Evolutionary conservation across 2,888 invertebrate species (phyloP).

Genomic region (Eristalinus aeneus): DNA sequence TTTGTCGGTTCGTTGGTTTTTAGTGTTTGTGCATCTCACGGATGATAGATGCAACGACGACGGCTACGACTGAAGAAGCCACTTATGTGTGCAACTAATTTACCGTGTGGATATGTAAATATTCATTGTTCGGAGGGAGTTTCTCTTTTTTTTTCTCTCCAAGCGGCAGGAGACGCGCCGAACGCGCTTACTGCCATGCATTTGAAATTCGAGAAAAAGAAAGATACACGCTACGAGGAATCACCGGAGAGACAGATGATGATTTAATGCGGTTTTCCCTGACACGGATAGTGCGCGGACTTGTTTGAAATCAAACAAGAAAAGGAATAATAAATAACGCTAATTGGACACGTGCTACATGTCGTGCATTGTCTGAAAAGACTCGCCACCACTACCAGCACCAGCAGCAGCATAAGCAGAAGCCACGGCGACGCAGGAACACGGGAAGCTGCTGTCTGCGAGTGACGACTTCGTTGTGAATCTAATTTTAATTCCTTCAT

Average conservation of each 20-base stretch:
- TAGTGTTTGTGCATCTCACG: not conserved
- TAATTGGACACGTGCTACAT: conserved; percentile 12
- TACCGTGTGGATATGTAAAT: conserved; percentile 69
- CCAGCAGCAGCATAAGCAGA: not conserved
- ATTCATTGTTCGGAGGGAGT: conserved; percentile 47
- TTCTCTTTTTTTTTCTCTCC: conserved; percentile 51
- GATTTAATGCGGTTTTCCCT: not conserved
- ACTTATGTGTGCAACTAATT: conserved; percentile 56
- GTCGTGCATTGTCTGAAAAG: not conserved
- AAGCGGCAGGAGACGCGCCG: not conserved
- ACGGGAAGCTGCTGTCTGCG: not conserved
- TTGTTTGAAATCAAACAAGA: not conserved
- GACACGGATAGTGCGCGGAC: not conserved
- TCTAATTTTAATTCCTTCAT: not conserved
- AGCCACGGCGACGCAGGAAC: too few species aligned
- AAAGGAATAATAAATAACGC: not conserved
- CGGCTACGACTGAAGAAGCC: not conserved
- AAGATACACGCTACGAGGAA: not conserved
- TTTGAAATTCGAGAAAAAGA: not conserved
- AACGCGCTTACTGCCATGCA: not conserved
- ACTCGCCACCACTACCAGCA: not conserved
- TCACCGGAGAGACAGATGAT: not conserved
- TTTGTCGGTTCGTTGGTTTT: not conserved
- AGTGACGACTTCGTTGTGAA: not conserved
- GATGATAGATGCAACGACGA: not conserved